phyloP scores from a whole-genome alignment of 2,797 vertebrate species.

The Chloroceryle amazona region DNA sequence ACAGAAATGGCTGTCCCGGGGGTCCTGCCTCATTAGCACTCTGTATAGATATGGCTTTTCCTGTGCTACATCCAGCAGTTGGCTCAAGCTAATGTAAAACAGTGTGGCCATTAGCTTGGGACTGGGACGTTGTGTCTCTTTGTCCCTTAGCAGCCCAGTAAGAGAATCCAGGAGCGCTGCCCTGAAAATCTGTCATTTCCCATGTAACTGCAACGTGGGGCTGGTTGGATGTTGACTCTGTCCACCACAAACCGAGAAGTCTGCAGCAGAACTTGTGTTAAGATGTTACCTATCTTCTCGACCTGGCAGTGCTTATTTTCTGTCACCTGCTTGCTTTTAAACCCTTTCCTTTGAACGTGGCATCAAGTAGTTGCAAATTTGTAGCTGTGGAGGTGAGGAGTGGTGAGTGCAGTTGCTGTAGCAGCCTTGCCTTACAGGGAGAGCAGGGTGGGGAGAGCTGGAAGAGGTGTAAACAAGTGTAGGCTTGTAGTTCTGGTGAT shows the following conservation, averaged over 20 bases:
- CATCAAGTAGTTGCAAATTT: neutral
- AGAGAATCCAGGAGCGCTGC: neutral
- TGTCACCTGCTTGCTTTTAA: neutral
- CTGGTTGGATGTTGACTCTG: neutral
- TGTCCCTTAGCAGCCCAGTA: neutral
- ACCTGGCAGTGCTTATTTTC: neutral
- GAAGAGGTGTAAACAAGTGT: neutral
- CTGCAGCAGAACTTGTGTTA: neutral
- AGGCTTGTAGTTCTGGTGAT: neutral
- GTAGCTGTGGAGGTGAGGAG: neutral
- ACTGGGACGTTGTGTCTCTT: neutral
- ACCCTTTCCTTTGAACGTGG: neutral
- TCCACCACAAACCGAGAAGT: neutral
- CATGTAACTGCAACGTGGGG: neutral
- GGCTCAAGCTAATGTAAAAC: neutral
- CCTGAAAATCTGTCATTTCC: neutral
- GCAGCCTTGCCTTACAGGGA: neutral
- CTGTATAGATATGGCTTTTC: neutral
- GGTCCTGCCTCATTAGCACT: neutral
- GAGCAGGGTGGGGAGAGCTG: neutral
- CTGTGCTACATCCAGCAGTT: fast-evolving
- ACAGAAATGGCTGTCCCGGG: neutral
- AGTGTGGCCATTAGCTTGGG: neutral
- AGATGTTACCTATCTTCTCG: neutral
- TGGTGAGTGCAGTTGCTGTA: neutral